Evolutionary conservation across 2,888 invertebrate genomes (phyloP), one percentile per base, ranked within the genome.

Genomic region (Microctonus brassicae): DNA sequence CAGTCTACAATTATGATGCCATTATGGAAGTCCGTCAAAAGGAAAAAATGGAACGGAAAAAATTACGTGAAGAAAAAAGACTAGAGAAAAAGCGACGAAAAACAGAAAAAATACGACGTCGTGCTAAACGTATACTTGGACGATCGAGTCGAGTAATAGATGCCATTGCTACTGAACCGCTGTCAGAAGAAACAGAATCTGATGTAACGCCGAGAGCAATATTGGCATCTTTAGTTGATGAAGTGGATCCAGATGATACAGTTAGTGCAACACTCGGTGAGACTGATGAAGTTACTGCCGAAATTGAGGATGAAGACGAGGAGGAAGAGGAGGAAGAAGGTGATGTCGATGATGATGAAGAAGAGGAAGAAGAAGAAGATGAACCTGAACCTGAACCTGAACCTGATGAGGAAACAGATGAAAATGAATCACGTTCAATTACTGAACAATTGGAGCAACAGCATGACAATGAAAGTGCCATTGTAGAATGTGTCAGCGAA

Each of bases 1-100:
- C 87, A 0, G 84, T 86, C 0, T 87, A 87, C 57, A 86, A 87
- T 73, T 87, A 87, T 39, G 87, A 87, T 39, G 87, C 84, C 0
- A 87, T 87, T 34, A 77, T 87, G 20, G 87, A 87, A 58, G 81
- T 78, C 0, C 83, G 87, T 0, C 82, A 83, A 10, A 82, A 82
- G 17, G 86, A 87, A 39, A 81, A 82, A 26, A 86, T 87, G 33
- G 87, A 87, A 53, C 85, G 87, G 0, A 86, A 86, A 57, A 80
- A 80, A 24, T 13, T 80, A 26, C 78, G 84, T 0, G 86, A 86
- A 13, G 77, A 83, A 7, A 81, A 78, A 2, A 78, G 84, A 9
- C 83, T 80, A 24, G 86, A 86, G 33, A 86, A 85, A 62, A 86
- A 86, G 60, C 78, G 82, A 20, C 80, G 80, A 22, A 83, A 80